Conservation (phyloP, 2,888 invertebrate genomes). For the Thera britannica region DNA sequence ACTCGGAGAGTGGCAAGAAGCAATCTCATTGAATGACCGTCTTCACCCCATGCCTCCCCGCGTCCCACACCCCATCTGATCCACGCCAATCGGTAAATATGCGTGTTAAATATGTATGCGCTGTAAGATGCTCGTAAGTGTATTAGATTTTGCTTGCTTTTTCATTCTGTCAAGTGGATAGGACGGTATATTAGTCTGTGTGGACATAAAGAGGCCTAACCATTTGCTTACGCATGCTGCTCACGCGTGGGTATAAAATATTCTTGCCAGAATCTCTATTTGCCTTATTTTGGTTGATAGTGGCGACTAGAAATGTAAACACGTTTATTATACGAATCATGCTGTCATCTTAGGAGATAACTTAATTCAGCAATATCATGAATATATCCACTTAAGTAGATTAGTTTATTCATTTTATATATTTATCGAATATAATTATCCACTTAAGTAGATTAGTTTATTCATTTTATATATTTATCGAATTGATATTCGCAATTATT, state of each 20-base stretch:
- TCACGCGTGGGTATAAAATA: conserved; percentile 61
- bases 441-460: conserved; percentile 10
- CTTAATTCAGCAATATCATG: conserved; percentile 5
- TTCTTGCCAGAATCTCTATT: conserved; percentile 43
- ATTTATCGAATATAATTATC: background rate
- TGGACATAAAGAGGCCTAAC: conserved; percentile 57
- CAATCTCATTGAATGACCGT: conserved; percentile 86
- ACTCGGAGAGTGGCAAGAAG: conserved; percentile 84
- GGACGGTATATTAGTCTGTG: conserved; percentile 58
- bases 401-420: conserved; percentile 6
- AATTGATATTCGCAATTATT: background rate
- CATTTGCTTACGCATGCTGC: conserved; percentile 64
- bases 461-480: conserved; percentile 1
- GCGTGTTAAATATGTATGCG: conserved; percentile 85
- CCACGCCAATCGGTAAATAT: conserved; percentile 84
- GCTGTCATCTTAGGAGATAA: conserved; percentile 8
- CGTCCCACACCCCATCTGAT: conserved; percentile 66
- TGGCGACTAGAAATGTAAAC: conserved; percentile 21
- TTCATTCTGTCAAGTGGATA: conserved; percentile 78
- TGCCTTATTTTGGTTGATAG: conserved; percentile 39
- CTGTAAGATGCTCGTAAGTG: conserved; percentile 82
- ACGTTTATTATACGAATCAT: conserved; percentile 20
- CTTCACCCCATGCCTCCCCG: conserved; percentile 62
- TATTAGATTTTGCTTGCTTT: conserved; percentile 83
- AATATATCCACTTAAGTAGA: conserved; percentile 7